phyloP scores from a whole-genome alignment of 2,888 invertebrate genomes.

The Salticus scenicus region DNA sequence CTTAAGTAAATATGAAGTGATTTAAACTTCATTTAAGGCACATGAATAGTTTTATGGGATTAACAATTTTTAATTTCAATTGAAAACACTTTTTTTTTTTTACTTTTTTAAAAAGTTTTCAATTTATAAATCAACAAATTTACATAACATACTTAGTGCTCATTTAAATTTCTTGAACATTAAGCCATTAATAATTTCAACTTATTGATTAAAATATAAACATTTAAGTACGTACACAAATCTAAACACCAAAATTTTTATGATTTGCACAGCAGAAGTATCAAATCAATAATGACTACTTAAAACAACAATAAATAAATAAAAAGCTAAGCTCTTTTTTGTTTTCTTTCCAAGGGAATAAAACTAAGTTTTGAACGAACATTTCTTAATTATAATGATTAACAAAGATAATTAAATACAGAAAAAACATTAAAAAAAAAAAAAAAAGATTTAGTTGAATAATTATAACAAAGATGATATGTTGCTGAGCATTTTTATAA shows the following conservation, averaged over 20 bases:
- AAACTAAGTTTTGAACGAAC: background rate
- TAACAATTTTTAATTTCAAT: background rate
- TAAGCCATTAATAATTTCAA: background rate
- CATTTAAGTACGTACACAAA: background rate
- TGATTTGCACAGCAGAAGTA: background rate
- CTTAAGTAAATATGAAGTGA: background rate
- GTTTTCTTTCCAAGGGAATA: background rate
- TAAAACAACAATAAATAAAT: background rate
- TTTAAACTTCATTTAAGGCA: conserved; percentile 25
- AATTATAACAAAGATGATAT: too few species aligned
- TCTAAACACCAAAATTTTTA: background rate
- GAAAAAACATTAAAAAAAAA: background rate
- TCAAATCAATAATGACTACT: background rate
- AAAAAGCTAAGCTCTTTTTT: background rate
- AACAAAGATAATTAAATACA: too few species aligned
- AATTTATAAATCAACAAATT: background rate
- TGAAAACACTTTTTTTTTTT: background rate
- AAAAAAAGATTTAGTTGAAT: too few species aligned
- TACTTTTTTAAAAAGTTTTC: background rate
- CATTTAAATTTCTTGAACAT: background rate
- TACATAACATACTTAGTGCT: background rate
- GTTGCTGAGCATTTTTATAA: too few species aligned
- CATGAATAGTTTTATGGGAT: conserved; percentile 1
- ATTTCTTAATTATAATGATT: background rate
- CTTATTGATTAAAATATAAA: background rate